Base-by-base conservation (phyloP, 37 sponge, comb jelly and placozoan genomes). In the Cladorhizidae sp. region DNA sequence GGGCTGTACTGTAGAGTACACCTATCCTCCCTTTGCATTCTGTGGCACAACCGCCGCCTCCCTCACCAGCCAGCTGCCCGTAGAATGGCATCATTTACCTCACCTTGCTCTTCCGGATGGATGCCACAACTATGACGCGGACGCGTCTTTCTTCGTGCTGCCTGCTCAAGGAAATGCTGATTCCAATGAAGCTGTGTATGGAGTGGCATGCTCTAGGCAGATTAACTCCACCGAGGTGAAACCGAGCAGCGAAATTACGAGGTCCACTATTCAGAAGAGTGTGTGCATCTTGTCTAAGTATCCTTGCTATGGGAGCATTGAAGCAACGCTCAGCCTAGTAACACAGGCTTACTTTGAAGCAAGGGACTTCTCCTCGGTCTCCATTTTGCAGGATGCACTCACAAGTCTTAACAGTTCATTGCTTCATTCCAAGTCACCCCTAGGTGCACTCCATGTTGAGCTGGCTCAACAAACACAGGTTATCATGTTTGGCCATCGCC, bases 331-430 rank as follows among this genome's bases (percentile, higher is more conserved):
- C 76, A 57, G 77, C 31, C 50, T 87, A 23, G 72, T 90, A 21
- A 94, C 89, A 2, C 87, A 88, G 29, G 92, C 95, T 37, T 94
- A 91, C 80, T 94, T 94, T 65, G 69, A 91, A 23, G 55, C 65
- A 40, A 84, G 80, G 40, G 87, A 93, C 72, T 87, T 94, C 58
- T 73, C 80, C 1, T 71, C 87, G 18, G 64, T 50, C 11, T 50
- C 68, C 1, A 69, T 94, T 40, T 70, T 94, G 28, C 49, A 64
- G 23, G 85, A 83, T 23, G 56, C 80, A 22, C 85, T 84, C 68
- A 36, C 72, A 20, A 45, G 71, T 32, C 31, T 92, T 22, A 88
- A 81, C 54, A 11, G 58, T 5, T 32, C 79, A 15, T 20, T 83
- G 8, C 56, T 7, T 40, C 35, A 26, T 29, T 31, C 49, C 25